A percentile compares a stretch with the other conserved stretches of the same genome.
phyloP scores from a whole-genome alignment of 2,888 invertebrate species.

The Drosophila cognata region DNA sequence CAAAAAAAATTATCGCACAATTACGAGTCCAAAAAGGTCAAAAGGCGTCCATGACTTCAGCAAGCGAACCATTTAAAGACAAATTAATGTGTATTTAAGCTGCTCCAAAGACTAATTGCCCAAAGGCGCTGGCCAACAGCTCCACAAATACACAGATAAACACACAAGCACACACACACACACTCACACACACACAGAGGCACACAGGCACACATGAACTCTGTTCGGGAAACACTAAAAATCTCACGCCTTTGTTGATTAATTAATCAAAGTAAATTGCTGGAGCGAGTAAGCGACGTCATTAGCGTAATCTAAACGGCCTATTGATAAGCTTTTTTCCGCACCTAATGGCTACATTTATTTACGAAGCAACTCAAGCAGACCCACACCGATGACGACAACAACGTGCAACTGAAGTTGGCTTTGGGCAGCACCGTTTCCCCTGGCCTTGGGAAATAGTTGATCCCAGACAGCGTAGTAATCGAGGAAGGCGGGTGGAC shows the following conservation, averaged over 20 bases:
- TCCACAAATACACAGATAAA: conserved; percentile 4
- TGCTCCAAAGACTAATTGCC: conserved; percentile 79
- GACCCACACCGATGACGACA: conserved; percentile 28
- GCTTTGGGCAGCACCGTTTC: conserved; percentile 5
- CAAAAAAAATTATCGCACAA: conserved; percentile 58
- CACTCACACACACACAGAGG: conserved; percentile 11
- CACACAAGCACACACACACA: conserved; percentile 11
- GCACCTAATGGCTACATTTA: conserved; percentile 80
- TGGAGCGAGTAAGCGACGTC: conserved; percentile 55
- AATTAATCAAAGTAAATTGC: conserved; percentile 82
- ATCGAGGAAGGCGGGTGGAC: conserved; percentile 40
- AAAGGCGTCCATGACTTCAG: conserved; percentile 16
- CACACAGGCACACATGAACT: conserved; percentile 13
- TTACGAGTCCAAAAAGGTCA: conserved; percentile 44
- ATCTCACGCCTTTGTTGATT: conserved; percentile 78
- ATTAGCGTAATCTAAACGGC: conserved; percentile 82
- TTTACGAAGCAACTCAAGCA: conserved; percentile 42
- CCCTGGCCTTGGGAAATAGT: conserved; percentile 58
- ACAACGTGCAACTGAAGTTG: conserved; percentile 11
- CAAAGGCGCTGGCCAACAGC: conserved; percentile 37
- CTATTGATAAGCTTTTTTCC: conserved; percentile 77
- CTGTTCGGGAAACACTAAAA: conserved; percentile 42
- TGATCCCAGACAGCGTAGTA: conserved; percentile 74
- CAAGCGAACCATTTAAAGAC: conserved; percentile 63
- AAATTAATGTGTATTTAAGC: conserved; percentile 81